Percentiles rank a stretch among this genome's conserved stretches.
These are phyloP conservation scores for Prionailurus bengalensis DNA, from an alignment of 2,113 vertebrate species.

Conservation along the genomic window DNA sequence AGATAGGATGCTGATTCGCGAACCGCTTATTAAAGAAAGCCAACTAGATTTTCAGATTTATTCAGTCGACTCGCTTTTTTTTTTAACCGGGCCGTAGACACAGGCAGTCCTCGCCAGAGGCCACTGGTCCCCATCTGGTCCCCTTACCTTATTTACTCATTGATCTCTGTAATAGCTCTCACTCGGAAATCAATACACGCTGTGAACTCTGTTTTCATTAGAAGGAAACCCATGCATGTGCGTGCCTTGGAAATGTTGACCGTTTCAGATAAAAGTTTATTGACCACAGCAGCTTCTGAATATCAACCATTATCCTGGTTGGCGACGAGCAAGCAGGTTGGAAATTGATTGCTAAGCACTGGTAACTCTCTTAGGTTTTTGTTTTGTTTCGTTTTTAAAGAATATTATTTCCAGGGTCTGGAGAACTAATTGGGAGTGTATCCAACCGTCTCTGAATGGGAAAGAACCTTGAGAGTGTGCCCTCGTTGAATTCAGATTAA, in stretches of 20 bases:
- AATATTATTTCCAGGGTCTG: neutral
- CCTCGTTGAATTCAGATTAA: neutral
- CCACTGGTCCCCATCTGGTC: neutral
- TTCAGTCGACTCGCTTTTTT: neutral
- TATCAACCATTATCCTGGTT: too few relatives aligned
- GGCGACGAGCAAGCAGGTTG: neutral
- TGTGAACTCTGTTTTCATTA: neutral
- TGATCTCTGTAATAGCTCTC: neutral
- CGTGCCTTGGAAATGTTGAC: neutral
- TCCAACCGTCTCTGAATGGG: neutral
- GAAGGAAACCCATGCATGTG: neutral
- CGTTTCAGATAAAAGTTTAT: neutral
- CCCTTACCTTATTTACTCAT: accelerated
- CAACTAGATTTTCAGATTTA: neutral
- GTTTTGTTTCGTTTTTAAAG: neutral
- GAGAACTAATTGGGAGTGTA: neutral
- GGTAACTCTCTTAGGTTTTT: too few relatives aligned
- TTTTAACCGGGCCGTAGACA: neutral
- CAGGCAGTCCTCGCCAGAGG: neutral
- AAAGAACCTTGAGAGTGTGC: accelerated
- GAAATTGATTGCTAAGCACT: neutral
- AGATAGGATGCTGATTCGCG: neutral
- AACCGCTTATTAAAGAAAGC: neutral
- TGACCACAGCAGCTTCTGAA: neutral
- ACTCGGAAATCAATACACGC: neutral